A percentile compares a stretch with the other conserved stretches of the same genome.
phyloP scores from a whole-genome alignment of 2,888 invertebrate species.

The Galeopsomyia nigrocyanea region DNA sequence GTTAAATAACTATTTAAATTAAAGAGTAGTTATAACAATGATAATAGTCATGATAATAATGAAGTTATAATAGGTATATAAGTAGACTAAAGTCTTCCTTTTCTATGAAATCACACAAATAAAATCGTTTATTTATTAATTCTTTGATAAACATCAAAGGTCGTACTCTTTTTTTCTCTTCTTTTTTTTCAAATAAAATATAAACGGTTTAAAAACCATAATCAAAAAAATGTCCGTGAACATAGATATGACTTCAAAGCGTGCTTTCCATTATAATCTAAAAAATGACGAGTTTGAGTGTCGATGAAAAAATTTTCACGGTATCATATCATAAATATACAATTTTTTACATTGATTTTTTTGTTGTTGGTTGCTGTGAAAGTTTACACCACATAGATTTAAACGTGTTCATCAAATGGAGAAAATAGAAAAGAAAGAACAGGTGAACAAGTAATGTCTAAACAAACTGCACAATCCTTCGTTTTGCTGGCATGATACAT shows the following conservation, averaged over 20 bases:
- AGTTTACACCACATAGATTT: conserved; percentile 11
- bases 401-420: conserved; percentile 13
- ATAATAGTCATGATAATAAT: conserved; percentile 37
- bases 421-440: conserved; percentile 19
- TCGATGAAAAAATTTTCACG: too few species aligned
- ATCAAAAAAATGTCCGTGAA: conserved; percentile 52
- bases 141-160: conserved; percentile 46
- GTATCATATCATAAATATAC: too few species aligned
- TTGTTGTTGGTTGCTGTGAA: background rate
- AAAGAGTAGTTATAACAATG: conserved; percentile 48
- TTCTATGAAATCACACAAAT: conserved; percentile 46
- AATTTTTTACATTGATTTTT: conserved; percentile 19
- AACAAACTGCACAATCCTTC: conserved; percentile 30
- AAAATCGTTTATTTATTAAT: conserved; percentile 52
- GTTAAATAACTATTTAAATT: conserved; percentile 48
- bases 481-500: conserved; percentile 3
- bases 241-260: conserved; percentile 57
- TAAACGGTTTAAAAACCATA: conserved; percentile 48
- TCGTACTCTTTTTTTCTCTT: conserved; percentile 44
- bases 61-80: conserved; percentile 26
- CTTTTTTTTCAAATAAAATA: conserved; percentile 50
- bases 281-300: conserved; percentile 14
- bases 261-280: conserved; percentile 42
- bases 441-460: conserved; percentile 7
- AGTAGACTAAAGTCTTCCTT: conserved; percentile 26